Base-by-base conservation (phyloP, 2,113 vertebrate genomes). In the Cyanoramphus novaezelandiae region DNA sequence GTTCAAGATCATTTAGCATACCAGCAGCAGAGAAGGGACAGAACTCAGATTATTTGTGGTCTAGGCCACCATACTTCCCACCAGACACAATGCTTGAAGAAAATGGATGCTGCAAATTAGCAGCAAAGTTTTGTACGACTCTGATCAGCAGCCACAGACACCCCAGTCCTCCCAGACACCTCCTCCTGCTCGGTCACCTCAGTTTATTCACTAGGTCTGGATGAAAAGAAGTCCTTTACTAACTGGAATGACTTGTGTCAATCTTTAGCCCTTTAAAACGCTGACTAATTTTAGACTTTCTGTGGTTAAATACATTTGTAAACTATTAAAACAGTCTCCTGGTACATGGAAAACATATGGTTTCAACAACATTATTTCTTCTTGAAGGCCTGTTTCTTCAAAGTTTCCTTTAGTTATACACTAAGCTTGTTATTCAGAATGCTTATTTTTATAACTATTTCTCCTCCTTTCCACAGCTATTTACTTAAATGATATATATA, bases 281-380 rank as follows among this genome's bases (percentile, higher is more conserved):
- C 12, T 43, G 63, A 83, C 95, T 98, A 97, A 97, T 97, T 98
- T 98, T 98, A 98, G 95, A 88, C 79, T 91, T 97, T 96, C 93
- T 97, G 92, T 94, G 94, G 88, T 92, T 94, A 90, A 96, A 96
- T 92, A 91, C 95, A 97, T 97, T 97, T 96, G 92, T 90, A 96
- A 97, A 91, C 52, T 93, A 97, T 98, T 97, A 97, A 88, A 97
- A 82, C 13, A 74, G 85, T 74, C 91, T 94, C 53, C 39, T 53
- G 68, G 68, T 92, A 92, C 90, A 96, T 87, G 85, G 76, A 97
- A 97, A 97, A 97, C 97, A 98, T 89, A 97, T 93, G 97, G 90
- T 93, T 96, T 96, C 86, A 97, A 97, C 92, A 94, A 82, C 86
- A 78, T 95, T 92, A 95, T 81, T 96, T 70, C 93, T 97, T 97